Percentiles rank a stretch among this genome's conserved stretches.
Evolutionary conservation across 1,140 invertebrate genomes (phyloP).

Genomic region (Mylabris phalerata): DNA sequence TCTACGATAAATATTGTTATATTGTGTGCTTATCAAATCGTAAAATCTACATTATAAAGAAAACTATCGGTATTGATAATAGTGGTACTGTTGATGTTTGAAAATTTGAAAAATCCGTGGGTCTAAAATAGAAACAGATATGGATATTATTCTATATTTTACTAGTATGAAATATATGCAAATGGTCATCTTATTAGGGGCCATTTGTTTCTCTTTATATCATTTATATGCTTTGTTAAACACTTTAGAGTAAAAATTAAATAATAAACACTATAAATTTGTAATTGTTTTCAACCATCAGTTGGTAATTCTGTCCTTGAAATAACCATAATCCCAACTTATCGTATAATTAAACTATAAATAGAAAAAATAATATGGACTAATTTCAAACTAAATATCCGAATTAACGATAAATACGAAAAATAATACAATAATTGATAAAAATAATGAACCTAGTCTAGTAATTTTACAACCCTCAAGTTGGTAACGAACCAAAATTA

Average conservation of each 20-base stretch:
- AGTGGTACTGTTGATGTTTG: conserved; percentile 1
- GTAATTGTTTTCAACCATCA: no score
- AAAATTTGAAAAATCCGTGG: neutral
- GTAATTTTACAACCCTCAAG: no score
- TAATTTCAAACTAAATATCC: no score
- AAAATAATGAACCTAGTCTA: no score
- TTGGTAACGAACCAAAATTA: no score
- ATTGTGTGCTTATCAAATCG: conserved; percentile 81
- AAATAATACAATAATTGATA: no score
- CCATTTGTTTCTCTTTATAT: conserved; percentile 29
- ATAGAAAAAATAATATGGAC: no score
- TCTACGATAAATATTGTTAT: conserved; percentile 73
- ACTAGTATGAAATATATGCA: conserved; percentile 33
- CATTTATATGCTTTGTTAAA: conserved; percentile 25
- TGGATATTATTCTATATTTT: conserved; percentile 32
- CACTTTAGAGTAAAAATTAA: conserved; percentile 9
- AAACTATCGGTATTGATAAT: conserved; percentile 21
- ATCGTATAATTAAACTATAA: no score
- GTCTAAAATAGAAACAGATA: neutral
- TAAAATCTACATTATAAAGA: conserved; percentile 74
- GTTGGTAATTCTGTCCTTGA: no score
- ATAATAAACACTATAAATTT: neutral
- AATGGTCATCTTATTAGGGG: conserved; percentile 28
- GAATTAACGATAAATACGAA: no score
- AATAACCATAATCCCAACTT: no score